Conservation (phyloP, 2,888 invertebrate genomes). For the Nemotelus pantherinus region DNA sequence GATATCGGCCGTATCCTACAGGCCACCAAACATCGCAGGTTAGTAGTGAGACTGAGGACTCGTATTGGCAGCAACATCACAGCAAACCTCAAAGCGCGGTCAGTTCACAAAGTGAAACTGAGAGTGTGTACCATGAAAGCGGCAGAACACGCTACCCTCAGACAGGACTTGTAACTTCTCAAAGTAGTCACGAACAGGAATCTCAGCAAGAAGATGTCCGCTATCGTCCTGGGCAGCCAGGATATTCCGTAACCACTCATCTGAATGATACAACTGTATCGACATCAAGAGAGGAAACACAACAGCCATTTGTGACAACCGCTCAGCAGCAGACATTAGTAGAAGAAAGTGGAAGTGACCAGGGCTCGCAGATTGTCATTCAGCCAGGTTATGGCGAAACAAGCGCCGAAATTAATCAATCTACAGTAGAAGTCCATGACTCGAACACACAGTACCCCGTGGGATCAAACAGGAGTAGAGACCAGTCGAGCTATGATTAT, state of each 20-base stretch:
- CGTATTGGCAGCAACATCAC: slow-evolving; percentile 24
- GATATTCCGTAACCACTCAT: slow-evolving; percentile 24
- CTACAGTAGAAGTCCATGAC: background rate
- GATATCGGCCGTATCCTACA: slow-evolving; percentile 8
- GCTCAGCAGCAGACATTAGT: background rate
- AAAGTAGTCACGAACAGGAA: slow-evolving; percentile 29
- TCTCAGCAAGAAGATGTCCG: slow-evolving; percentile 11
- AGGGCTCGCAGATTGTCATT: background rate
- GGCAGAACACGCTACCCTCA: slow-evolving; percentile 18
- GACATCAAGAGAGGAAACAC: background rate
- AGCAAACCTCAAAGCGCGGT: background rate
- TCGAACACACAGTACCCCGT: background rate
- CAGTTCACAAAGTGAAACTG: slow-evolving; percentile 17
- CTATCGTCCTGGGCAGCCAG: slow-evolving; percentile 13
- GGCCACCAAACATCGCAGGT: slow-evolving; percentile 9
- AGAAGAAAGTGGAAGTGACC: background rate
- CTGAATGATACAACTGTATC: slow-evolving; percentile 10
- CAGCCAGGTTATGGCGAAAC: background rate
- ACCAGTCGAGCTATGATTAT: background rate
- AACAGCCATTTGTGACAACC: background rate
- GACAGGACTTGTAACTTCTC: background rate
- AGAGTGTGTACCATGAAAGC: slow-evolving; percentile 13
- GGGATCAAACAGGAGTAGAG: background rate
- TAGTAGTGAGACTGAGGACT: slow-evolving; percentile 25
- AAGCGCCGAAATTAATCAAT: slow-evolving; percentile 3